Base-by-base conservation (phyloP, 2,888 invertebrate genomes). In the Cantharis lateralis region DNA sequence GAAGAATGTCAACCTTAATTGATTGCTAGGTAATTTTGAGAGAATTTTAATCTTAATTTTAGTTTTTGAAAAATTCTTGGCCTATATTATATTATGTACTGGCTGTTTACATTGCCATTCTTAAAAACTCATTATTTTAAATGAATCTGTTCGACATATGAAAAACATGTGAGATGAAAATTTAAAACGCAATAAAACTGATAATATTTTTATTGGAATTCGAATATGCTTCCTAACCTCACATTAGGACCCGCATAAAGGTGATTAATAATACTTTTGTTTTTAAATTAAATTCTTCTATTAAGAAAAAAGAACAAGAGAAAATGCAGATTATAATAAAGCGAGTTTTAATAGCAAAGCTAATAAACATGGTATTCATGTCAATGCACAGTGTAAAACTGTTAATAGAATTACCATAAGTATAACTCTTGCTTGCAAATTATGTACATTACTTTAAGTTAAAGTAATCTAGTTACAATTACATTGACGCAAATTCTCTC, bases 401-500 rank as follows among this genome's bases (percentile, higher is more conserved):
- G 48, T 48, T 48, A 64, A 16, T 48, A 48, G 48, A 48, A 48
- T 48, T 48, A 48, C 48, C 48, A 48, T 48, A 48, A 48, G 48
- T 48, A 48, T 48, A 76, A 66, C 70, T 72, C 64, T 64, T 20
- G 68, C 70, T 68, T 76, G 61, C 72, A 72, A 73, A 76, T 62
- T 70, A 72, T 68, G 66, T 62, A 77, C 68, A 70, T 74, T 74
- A 77, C 73, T 72, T 70, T 48, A 64, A 32, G 63, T 63, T 48
- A 15, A 15, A 11, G 70, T 48, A 68, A 70, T 70, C 76, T 68
- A 73, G 66, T 69, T 70, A 48, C 73, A 61, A 68, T 70, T 73
- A 73, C 15, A 24, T 9, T 62, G 76, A 73, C 76, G 73, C 73
- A 73, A 76, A 70, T 77, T 70, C 66, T 70, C 72, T 66, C 62